Percentiles rank a stretch among this genome's conserved stretches.
Evolutionary conservation across 2,797 vertebrate genomes (phyloP).

Genomic region (Botia kubotai): DNA sequence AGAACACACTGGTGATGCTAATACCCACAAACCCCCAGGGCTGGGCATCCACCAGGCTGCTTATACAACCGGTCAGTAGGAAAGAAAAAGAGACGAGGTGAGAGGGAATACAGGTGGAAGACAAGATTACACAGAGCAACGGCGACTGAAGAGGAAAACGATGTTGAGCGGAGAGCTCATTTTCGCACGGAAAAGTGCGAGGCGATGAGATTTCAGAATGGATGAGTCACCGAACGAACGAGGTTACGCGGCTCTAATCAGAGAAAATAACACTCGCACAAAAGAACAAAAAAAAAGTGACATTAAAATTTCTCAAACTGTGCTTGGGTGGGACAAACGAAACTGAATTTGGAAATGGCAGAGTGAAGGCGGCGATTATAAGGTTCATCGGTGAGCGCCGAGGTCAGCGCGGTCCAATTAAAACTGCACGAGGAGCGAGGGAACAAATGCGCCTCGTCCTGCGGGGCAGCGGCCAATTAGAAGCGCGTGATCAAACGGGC

Average conservation of each 20-base stretch:
- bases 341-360: constrained; percentile 32
- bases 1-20: constrained; percentile 42
- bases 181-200: not conserved
- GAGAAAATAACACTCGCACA: constrained; percentile 4
- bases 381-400: constrained; percentile 2
- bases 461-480: constrained; percentile 57
- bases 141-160: not conserved
- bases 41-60: not conserved
- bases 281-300: constrained; percentile 12
- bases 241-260: constrained; percentile 12
- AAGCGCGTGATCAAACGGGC: constrained; percentile 53
- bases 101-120: not conserved
- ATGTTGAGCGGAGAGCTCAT: not conserved
- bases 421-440: constrained; percentile 31
- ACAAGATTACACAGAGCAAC: not conserved
- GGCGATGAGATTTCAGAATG: constrained; percentile 12
- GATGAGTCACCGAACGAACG: constrained; percentile 42
- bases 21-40: constrained; percentile 44
- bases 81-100: not conserved
- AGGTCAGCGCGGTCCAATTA: constrained; percentile 59
- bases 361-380: not conserved
- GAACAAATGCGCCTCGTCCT: constrained; percentile 44
- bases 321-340: not conserved
- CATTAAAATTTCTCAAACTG: constrained; percentile 6
- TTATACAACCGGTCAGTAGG: no score